Evolutionary conservation across 1,140 invertebrate species (phyloP), one percentile per base, ranked within the genome.

Genomic region (Drosophila paulistorum): DNA sequence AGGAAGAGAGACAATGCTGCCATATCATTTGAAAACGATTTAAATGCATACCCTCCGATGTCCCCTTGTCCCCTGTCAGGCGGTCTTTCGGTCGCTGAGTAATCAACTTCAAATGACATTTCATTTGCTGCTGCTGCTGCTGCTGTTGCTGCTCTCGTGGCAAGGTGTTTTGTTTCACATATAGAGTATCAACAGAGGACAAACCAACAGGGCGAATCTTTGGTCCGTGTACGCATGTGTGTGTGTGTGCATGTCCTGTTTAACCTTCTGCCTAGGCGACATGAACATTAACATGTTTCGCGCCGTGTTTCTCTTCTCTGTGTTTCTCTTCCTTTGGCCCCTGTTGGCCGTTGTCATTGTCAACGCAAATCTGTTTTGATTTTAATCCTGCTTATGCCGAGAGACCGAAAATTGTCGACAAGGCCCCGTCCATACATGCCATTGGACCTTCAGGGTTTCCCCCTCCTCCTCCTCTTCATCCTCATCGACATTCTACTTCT

Each of bases 291-390:
- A 78, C 76, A 78, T 76, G 77, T 59, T 35, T 35, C 30, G 55
- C 55, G 55, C 55, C 55, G 55, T 58, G 45, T 51, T 51, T 51
- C 45, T 51, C 45, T 78, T 63, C 64, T 59, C 45, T 33, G n/a
- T 51, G 35, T 39, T 14, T 17, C 13, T 37, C 14, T 20, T 3
- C 55, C 57, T 26, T 10, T 26, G 51, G 67, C 45, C 51, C 37
- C 41, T 57, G 55, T 14, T 58, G 41, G 55, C 30, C 48, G 77
- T 69, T 70, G 75, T 77, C 74, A 70, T 80, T 77, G 74, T 80
- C 78, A 80, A 78, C 78, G 74, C 69, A 81, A 83, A 83, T 83
- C 81, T 84, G 79, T 81, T 84, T 81, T 84, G 81, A 84, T 84
- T 81, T 81, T 84, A 84, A 81, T 84, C 81, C 81, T 74, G 72